A percentile compares a stretch with the other conserved stretches of the same genome.
Evolutionary conservation across 2,113 vertebrate genomes (phyloP).

Genomic region (Phycodurus eques): DNA sequence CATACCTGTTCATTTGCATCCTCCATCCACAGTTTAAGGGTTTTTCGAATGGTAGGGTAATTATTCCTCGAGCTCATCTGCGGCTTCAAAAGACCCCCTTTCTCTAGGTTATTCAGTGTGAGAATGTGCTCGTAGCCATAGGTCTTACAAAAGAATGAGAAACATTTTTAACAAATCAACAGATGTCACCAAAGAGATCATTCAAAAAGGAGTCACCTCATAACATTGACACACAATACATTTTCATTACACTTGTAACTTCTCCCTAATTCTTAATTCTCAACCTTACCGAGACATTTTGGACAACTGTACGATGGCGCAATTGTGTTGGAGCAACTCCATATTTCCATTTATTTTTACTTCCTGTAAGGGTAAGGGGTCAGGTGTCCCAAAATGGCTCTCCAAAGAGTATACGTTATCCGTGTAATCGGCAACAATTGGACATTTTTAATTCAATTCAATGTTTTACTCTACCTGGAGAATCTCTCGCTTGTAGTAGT

Average conservation of each 20-base stretch:
- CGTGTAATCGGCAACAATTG: neutral
- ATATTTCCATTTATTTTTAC: neutral
- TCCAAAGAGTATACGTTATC: neutral
- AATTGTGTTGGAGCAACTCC: neutral
- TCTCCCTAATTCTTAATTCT: neutral
- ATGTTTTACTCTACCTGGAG: conserved; percentile 79
- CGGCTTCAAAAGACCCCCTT: conserved; percentile 84
- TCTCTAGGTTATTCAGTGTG: conserved; percentile 92
- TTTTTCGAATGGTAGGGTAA: conserved; percentile 95
- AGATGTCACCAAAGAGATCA: neutral
- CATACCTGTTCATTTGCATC: conserved; percentile 93
- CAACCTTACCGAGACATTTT: neutral
- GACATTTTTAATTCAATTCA: neutral
- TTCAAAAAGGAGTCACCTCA: neutral
- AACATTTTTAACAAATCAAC: neutral
- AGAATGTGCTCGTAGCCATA: conserved; percentile 94
- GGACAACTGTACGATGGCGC: neutral
- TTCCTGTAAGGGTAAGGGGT: neutral
- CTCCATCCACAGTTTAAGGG: conserved; percentile 95
- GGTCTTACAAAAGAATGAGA: conserved; percentile 70
- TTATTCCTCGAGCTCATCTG: conserved; percentile 87
- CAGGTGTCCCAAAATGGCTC: neutral
- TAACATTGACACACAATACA: neutral
- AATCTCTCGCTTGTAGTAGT: conserved; percentile 93
- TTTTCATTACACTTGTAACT: neutral